Percentiles rank a stretch among this genome's conserved stretches.
Evolutionary conservation across 2,113 vertebrate species (phyloP).

Genomic region (Cephalopterus ornatus): DNA sequence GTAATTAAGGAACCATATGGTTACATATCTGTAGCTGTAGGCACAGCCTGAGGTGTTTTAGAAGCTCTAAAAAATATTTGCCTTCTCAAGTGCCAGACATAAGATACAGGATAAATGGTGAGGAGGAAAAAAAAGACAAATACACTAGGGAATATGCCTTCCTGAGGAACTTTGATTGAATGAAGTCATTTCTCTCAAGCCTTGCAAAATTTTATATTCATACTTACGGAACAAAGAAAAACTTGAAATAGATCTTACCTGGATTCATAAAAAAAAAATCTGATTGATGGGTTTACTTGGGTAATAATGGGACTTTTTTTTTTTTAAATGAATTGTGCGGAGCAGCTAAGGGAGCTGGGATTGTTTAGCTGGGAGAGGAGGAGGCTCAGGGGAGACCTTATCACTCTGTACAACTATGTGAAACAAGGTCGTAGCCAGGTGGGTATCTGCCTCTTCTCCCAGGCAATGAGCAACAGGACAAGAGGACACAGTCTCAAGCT

Average conservation of each 20-base stretch:
- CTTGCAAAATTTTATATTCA: neutral
- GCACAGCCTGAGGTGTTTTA: constrained; percentile 47
- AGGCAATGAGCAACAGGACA: neutral
- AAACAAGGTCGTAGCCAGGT: neutral
- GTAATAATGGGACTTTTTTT: neutral
- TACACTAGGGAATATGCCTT: neutral
- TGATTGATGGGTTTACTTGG: neutral
- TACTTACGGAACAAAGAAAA: neutral
- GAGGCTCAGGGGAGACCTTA: neutral
- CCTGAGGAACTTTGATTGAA: neutral
- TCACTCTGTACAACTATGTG: neutral
- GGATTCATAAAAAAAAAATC: neutral
- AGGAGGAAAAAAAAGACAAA: neutral
- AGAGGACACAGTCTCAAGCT: neutral
- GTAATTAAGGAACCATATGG: constrained; percentile 51
- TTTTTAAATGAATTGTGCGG: neutral
- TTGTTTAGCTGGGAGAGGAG: neutral
- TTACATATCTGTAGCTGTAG: constrained; percentile 23
- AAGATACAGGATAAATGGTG: neutral
- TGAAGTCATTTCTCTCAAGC: neutral
- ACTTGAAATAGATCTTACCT: neutral
- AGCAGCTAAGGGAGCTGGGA: neutral
- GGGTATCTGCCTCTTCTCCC: neutral
- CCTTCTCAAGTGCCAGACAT: constrained; percentile 1
- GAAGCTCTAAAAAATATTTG: constrained; percentile 50